Base-by-base conservation (phyloP, 2,888 invertebrate species). In the Hypsopygia costalis region DNA sequence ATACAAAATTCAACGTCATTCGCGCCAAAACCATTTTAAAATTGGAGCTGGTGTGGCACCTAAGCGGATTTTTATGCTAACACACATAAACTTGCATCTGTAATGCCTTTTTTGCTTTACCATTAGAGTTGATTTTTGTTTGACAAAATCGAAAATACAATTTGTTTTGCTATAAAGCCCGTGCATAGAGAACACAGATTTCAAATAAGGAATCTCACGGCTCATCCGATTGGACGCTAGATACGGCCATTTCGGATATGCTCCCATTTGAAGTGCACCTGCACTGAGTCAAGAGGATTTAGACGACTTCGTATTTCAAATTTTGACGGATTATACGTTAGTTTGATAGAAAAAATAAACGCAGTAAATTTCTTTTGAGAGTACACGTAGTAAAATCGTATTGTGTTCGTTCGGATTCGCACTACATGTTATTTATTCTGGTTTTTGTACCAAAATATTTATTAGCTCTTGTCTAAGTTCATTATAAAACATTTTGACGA, bases 11-110 rank as follows among this genome's bases (percentile, higher is more conserved):
- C 66, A 49, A 49, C 52, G 58, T 65, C 58, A 55, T 71, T 70
- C 64, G 55, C 61, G 61, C 71, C 67, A 67, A 75, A 80, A 76
- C 73, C 72, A 79, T 79, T 81, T 78, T 69, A 73, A 80, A 82
- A 79, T 81, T 79, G 77, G 69, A 81, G 78, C 69, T 63, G 66
- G 75, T 69, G 65, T 66, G 67, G 62, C 65, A 68, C 58, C 69
- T 77, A 75, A 81, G 74, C 73, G 77, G 79, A 79, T 81, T 81
- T 76, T 66, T 71, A 63, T 60, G 45, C 46, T 47, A 36, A 42
- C 68, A 52, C 62, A 36, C 20, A 42, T 58, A 35, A 10, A 34
- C 29, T 6, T 58, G 27, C 64, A 29, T 4, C 33, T n/a, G 1
- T 1, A 6, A 11, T 34, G 12, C 12, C 36, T 52, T 47, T 44